A percentile compares a stretch with the other conserved stretches of the same genome.
These are phyloP conservation scores for Huso huso DNA, from an alignment of 2,797 vertebrate species.

Conservation along the genomic window DNA sequence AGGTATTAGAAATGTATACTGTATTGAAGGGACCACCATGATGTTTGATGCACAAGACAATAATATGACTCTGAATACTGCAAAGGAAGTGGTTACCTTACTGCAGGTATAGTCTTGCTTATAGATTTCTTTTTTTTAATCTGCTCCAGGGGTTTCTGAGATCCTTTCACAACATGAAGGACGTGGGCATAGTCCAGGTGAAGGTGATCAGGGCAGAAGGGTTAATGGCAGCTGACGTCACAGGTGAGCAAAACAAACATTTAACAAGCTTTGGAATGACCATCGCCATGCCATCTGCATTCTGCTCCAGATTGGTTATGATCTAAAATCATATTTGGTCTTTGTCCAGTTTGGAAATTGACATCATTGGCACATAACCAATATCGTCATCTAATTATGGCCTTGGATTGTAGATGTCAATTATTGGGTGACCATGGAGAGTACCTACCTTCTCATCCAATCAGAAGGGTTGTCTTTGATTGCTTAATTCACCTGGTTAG, in stretches of 20 bases:
- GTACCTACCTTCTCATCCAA: too few relatives aligned
- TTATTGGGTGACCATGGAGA: too few relatives aligned
- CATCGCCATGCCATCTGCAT: too few relatives aligned
- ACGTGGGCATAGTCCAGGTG: constrained; percentile 92
- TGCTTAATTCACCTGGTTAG: too few relatives aligned
- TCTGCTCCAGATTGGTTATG: too few relatives aligned
- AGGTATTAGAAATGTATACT: background rate
- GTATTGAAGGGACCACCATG: background rate
- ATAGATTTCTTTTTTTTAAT: constrained; percentile 26
- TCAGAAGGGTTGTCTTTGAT: too few relatives aligned
- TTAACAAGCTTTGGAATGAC: too few relatives aligned
- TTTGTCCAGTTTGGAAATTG: too few relatives aligned
- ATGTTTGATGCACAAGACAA: background rate
- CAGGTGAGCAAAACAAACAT: constrained; percentile 63
- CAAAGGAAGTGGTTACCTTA: background rate
- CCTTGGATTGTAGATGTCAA: too few relatives aligned
- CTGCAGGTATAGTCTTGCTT: constrained; percentile 14
- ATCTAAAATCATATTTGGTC: too few relatives aligned
- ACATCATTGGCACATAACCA: too few relatives aligned
- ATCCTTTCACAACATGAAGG: constrained; percentile 84
- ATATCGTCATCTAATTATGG: too few relatives aligned
- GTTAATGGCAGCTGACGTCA: constrained; percentile 95
- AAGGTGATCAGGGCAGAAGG: constrained; percentile 94
- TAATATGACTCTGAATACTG: background rate
- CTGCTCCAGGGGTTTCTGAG: constrained; percentile 68